These are phyloP conservation scores for Pheosia gnoma DNA, from an alignment of 2,888 invertebrate genomes.

Conservation along the genomic window DNA sequence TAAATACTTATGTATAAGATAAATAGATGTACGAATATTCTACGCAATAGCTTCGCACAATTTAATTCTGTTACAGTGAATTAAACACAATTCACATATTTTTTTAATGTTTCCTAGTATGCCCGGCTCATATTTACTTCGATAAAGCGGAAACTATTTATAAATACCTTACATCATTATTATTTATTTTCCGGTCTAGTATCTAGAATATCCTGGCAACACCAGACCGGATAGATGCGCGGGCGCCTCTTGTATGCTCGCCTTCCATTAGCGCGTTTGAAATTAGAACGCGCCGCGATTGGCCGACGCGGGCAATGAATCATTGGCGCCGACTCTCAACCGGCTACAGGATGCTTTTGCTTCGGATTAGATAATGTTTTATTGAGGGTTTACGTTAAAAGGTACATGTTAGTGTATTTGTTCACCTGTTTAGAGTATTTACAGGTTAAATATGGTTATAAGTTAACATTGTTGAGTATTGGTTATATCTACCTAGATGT, in stretches of 20 bases:
- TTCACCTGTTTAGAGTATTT: not conserved
- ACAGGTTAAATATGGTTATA: not conserved
- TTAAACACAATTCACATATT: too few species aligned
- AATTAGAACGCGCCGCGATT: conserved; percentile 74
- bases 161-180: too few species aligned
- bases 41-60: too few species aligned
- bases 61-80: too few species aligned
- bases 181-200: too few species aligned
- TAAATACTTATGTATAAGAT: too few species aligned
- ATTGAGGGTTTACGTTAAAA: conserved; percentile 5
- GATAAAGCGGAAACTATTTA: too few species aligned
- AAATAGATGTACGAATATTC: too few species aligned
- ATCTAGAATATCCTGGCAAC: conserved; percentile 47
- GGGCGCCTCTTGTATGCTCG: conserved; percentile 68
- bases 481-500: not conserved
- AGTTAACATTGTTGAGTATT: not conserved
- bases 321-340: conserved; percentile 63
- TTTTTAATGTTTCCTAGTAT: too few species aligned
- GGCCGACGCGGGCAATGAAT: conserved; percentile 64
- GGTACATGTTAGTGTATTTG: not conserved
- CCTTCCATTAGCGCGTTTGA: conserved; percentile 79
- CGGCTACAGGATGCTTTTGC: conserved; percentile 11
- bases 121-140: too few species aligned
- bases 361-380: conserved; percentile 7
- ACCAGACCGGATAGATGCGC: conserved; percentile 58